Conservation (phyloP, 2,113 vertebrate genomes). For the Tyrannus savana region DNA sequence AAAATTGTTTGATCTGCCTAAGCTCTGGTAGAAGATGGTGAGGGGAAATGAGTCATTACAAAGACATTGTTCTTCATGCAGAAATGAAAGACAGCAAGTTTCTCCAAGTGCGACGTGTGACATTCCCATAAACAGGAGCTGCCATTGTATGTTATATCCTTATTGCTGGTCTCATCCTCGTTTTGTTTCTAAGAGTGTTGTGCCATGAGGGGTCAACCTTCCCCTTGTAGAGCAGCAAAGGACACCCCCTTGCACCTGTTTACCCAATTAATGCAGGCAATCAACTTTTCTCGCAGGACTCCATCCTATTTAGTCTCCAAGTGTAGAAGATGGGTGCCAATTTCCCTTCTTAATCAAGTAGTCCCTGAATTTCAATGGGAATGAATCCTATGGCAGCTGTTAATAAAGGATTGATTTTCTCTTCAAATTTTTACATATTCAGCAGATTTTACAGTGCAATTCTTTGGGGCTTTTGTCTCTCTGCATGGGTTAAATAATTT, state of each 20-base stretch:
- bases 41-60: background rate
- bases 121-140: background rate
- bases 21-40: background rate
- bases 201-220: background rate
- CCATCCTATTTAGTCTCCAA: background rate
- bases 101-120: rapidly evolving
- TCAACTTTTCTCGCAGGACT: background rate
- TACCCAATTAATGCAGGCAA: background rate
- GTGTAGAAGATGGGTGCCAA: background rate
- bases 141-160: background rate
- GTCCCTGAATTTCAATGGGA: background rate
- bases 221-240: background rate
- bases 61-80: background rate
- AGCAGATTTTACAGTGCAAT: background rate
- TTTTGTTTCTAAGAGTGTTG: rapidly evolving
- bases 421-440: background rate
- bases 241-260: background rate
- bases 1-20: background rate
- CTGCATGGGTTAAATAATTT: background rate
- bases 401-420: background rate
- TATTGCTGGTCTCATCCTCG: background rate
- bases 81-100: background rate
- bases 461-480: background rate
- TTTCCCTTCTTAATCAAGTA: background rate
- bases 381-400: background rate